A percentile compares a stretch with the other conserved stretches of the same genome.
Evolutionary conservation across 92 coral and sea anemone genomes (phyloP).

Genomic region (Phenganax marumi): DNA sequence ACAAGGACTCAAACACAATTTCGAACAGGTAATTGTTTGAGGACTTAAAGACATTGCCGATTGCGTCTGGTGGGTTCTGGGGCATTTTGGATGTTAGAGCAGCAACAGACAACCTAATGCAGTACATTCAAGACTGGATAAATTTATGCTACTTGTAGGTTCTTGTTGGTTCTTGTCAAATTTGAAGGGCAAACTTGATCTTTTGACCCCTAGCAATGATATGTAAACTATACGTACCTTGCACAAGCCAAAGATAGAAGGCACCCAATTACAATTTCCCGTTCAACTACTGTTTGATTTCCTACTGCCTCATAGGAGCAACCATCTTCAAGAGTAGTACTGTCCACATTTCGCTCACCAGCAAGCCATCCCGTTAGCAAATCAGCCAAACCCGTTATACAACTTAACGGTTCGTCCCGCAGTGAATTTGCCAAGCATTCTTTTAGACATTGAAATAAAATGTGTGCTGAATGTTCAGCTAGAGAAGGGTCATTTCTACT

Average conservation of each 20-base stretch:
- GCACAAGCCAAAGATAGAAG: slow-evolving; percentile 89
- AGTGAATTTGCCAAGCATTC: slow-evolving; percentile 81
- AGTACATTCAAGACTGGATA: not conserved
- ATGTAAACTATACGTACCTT: slow-evolving; percentile 63
- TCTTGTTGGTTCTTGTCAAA: not conserved
- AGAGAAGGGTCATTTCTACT: slow-evolving; percentile 75
- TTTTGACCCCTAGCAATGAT: not conserved
- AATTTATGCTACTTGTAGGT: not conserved
- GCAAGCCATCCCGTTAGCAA: slow-evolving; percentile 76
- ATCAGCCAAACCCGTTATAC: slow-evolving; percentile 71
- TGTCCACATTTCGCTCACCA: slow-evolving; percentile 11
- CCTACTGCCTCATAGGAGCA: not conserved
- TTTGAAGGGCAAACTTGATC: not conserved
- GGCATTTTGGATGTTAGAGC: too few species aligned
- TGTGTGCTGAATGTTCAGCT: slow-evolving; percentile 71
- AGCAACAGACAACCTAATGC: too few species aligned
- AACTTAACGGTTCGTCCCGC: slow-evolving; percentile 68
- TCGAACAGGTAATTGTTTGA: too few species aligned
- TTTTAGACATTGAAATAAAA: slow-evolving; percentile 74
- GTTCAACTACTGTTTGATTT: slow-evolving; percentile 38
- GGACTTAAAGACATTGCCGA: too few species aligned
- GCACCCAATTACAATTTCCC: slow-evolving; percentile 71
- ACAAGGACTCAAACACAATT: too few species aligned
- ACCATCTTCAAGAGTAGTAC: slow-evolving; percentile 30
- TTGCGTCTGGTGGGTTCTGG: too few species aligned